These are phyloP conservation scores for Takifugu bimaculatus DNA, from an alignment of 2,113 vertebrate species.

Conservation along the genomic window DNA sequence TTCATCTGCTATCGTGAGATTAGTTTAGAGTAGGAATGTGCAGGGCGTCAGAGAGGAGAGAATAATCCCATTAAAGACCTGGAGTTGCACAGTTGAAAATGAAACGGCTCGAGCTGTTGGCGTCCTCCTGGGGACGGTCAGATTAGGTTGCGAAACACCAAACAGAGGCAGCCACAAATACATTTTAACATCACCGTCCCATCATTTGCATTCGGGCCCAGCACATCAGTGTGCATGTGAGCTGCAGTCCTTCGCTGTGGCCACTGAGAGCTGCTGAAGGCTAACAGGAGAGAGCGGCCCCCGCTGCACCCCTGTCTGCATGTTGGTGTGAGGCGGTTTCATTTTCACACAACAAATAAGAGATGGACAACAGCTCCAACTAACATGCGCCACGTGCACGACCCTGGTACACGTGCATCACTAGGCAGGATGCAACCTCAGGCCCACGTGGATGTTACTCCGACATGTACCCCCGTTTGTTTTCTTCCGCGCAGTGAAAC, in stretches of 20 bases:
- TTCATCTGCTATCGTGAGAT: background rate
- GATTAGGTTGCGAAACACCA: background rate
- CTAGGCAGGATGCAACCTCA: too few relatives aligned
- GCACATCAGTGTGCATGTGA: background rate
- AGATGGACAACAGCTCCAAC: background rate
- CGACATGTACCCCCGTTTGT: too few relatives aligned
- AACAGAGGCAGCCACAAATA: background rate
- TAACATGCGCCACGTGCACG: too few relatives aligned
- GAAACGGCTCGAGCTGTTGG: background rate
- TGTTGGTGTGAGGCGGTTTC: slow-evolving; percentile 3
- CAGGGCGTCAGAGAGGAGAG: background rate
- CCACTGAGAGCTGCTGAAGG: slow-evolving; percentile 57
- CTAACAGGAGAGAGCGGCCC: slow-evolving; percentile 19
- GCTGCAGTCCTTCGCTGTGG: slow-evolving; percentile 5
- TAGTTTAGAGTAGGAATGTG: too few relatives aligned
- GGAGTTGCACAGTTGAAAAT: background rate
- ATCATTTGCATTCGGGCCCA: too few relatives aligned
- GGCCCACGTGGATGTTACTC: too few relatives aligned
- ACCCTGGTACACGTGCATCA: too few relatives aligned
- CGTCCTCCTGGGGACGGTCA: background rate
- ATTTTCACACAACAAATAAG: background rate
- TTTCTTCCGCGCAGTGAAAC: background rate
- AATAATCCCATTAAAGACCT: background rate
- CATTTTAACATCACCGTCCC: background rate
- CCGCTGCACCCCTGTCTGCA: slow-evolving; percentile 28